Evolutionary conservation across 2,113 vertebrate species (phyloP).

Genomic region (Neopipo cinnamomea): DNA sequence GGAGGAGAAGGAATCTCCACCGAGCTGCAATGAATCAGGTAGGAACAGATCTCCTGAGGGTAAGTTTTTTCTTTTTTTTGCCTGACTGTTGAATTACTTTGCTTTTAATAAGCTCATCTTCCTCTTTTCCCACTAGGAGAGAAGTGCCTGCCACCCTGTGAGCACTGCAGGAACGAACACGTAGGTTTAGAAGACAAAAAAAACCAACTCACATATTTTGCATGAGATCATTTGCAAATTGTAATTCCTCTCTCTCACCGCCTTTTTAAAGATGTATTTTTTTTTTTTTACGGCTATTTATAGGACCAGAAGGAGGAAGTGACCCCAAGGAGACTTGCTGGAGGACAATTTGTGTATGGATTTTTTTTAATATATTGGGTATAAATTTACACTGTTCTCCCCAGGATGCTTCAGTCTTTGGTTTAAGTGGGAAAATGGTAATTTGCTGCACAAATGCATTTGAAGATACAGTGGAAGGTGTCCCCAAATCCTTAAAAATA

Average conservation of each 20-base stretch:
- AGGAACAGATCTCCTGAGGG: neutral
- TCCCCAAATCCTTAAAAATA: neutral
- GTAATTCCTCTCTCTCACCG: neutral
- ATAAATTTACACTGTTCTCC: neutral
- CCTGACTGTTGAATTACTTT: neutral
- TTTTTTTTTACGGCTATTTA: neutral
- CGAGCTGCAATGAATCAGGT: neutral
- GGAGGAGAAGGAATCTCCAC: neutral
- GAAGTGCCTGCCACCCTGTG: constrained; percentile 7
- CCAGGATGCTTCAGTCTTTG: neutral
- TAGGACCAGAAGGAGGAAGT: constrained; percentile 79
- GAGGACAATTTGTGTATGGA: constrained; percentile 77
- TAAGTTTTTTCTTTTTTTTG: too few species aligned
- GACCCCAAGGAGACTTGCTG: constrained; percentile 75
- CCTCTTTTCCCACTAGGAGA: constrained; percentile 12
- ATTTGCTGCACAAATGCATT: neutral
- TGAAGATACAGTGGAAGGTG: neutral
- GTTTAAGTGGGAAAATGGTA: neutral
- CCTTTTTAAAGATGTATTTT: neutral
- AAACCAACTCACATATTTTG: neutral
- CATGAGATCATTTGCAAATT: neutral
- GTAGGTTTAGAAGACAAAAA: constrained; percentile 11
- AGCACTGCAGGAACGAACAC: constrained; percentile 46
- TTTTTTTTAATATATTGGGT: neutral
- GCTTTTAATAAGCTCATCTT: neutral